These are phyloP conservation scores for Lontra canadensis DNA, from an alignment of 2,113 vertebrate genomes.

Conservation along the genomic window DNA sequence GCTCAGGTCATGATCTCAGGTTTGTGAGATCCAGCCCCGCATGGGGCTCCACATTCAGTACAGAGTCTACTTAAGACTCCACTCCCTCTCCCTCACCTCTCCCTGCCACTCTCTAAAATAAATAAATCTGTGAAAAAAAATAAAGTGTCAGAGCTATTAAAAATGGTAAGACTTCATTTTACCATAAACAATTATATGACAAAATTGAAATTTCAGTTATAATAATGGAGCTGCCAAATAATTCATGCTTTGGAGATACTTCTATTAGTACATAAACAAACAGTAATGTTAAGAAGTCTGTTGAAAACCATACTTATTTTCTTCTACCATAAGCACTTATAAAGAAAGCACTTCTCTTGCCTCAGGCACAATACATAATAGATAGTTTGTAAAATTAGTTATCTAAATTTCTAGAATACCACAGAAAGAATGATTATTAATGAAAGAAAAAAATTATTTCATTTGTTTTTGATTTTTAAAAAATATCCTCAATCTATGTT, in stretches of 20 bases:
- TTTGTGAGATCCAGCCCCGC: not conserved
- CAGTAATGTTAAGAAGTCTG: not conserved
- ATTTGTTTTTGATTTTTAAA: conserved; percentile 18
- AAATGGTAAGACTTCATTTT: not conserved
- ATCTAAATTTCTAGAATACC: conserved; percentile 52
- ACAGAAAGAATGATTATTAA: not conserved
- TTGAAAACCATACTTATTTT: conserved; percentile 39
- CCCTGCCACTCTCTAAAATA: not conserved
- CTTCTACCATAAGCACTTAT: conserved; percentile 32
- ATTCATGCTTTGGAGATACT: not conserved
- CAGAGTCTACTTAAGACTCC: not conserved
- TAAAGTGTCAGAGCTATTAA: not conserved
- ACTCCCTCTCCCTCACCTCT: not conserved
- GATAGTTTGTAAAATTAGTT: conserved; percentile 44
- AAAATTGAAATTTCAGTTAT: conserved; percentile 10
- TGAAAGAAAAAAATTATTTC: conserved; percentile 15
- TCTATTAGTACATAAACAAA: not conserved
- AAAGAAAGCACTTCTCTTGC: conserved; percentile 17
- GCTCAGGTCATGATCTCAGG: not conserved
- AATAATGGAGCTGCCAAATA: not conserved
- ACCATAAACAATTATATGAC: not conserved
- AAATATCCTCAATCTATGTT: conserved; percentile 19
- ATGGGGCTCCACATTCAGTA: not conserved
- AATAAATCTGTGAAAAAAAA: not conserved
- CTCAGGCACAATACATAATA: conserved; percentile 27